These are phyloP conservation scores for Micrasema minimum DNA, from an alignment of 1,140 invertebrate species.

Conservation along the genomic window DNA sequence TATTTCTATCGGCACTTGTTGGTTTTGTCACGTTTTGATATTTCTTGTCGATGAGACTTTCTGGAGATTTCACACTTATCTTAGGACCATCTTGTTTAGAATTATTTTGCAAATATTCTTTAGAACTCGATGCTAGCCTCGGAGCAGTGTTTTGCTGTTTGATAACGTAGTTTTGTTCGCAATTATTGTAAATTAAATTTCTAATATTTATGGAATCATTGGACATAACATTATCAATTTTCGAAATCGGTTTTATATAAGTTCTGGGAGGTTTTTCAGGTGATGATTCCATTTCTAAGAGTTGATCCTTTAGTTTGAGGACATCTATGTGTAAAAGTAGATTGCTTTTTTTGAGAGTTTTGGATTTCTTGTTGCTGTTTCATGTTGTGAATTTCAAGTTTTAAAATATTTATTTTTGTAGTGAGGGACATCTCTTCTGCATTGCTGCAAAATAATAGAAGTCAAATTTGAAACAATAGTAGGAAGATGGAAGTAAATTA, in stretches of 20 bases:
- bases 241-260: neutral
- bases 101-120: no score
- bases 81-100: neutral
- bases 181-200: slow-evolving; percentile 35
- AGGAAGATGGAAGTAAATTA: no score
- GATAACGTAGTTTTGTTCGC: slow-evolving; percentile 28
- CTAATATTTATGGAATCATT: slow-evolving; percentile 30
- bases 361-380: slow-evolving; percentile 8
- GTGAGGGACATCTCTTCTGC: neutral
- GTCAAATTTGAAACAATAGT: neutral
- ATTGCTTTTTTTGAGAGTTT: neutral
- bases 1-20: neutral
- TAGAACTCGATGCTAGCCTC: no score
- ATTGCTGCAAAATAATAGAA: slow-evolving; percentile 8
- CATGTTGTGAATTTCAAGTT: slow-evolving; percentile 11
- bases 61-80: neutral
- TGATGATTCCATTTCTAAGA: neutral
- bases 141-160: slow-evolving; percentile 7
- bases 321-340: slow-evolving; percentile 4
- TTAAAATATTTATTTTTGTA: neutral
- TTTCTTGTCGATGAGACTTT: neutral
- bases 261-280: neutral
- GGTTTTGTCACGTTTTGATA: neutral
- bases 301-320: neutral
- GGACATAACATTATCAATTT: neutral